Base-by-base conservation (phyloP, 2,113 vertebrate genomes). In the Himantopus leucocephalus region DNA sequence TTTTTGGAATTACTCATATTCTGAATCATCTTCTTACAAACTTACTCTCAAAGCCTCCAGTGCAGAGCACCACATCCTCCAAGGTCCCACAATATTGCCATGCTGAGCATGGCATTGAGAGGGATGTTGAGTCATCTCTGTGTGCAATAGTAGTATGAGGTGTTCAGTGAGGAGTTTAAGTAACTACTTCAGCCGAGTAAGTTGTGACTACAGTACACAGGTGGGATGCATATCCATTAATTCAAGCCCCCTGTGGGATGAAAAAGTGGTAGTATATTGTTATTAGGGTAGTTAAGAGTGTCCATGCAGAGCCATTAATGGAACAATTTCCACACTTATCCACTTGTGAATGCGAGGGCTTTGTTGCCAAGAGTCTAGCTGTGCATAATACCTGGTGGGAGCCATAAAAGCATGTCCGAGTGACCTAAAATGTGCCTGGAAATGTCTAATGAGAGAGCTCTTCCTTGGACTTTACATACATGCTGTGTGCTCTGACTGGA, bases 1-100 rank as follows among this genome's bases (percentile, higher is more conserved):
- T 78, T 93, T 95, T 94, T 88, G 82, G 90, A 95, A 95, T 92
- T 79, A 79, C 85, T 96, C 39, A 58, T 34, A 43, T 96, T 94
- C 72, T 92, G 94, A 97, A 77, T 95, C 94, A 92, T 94, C 72
- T 41, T 86, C 11, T 77, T 87, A 77, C 39, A n/a, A 10, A 27
- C 34, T 43, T 43, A 53, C 67, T 85, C 73, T 56, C n/a, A 55
- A 75, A 72, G 35, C 52, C 66, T 75, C 53, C 14, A 14, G 52
- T 23, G 64, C 73, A 90, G 74, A 86, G 29, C 45, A 59, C 15
- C 2, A 3, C 82, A 78, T 59, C 84, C 92, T 85, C 52, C 41
- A 12, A 56, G 39, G 74, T 63, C 53, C 84, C 34, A 5, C 39
- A 14, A n/a, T 35, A 21, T 12, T 84, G 22, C 64, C 39, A 13